A percentile compares a stretch with the other conserved stretches of the same genome.
phyloP scores from a whole-genome alignment of 2,113 vertebrate genomes.

The Oreochromis aureus region DNA sequence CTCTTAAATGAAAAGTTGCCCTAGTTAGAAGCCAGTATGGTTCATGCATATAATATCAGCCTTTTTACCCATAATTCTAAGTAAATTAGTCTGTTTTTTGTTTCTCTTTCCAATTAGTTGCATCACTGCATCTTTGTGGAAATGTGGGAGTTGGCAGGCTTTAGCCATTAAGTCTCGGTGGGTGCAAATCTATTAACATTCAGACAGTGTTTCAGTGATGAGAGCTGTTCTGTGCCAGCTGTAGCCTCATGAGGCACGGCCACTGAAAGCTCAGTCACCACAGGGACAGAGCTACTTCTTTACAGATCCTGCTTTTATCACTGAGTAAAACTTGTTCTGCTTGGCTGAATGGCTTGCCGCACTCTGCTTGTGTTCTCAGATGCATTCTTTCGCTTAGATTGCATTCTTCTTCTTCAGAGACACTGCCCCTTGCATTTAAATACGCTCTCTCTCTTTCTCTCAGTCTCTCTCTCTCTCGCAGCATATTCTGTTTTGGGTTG shows the following conservation, averaged over 20 bases:
- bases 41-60: not conserved
- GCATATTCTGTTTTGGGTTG: not conserved
- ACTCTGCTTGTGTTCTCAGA: not conserved
- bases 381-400: not conserved
- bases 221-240: conserved; percentile 48
- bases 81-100: not conserved
- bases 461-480: not conserved
- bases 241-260: conserved; percentile 30
- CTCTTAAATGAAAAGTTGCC: not conserved
- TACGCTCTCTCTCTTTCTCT: not conserved
- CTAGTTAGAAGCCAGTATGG: not conserved
- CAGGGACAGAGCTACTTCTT: conserved; percentile 21
- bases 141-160: conserved; percentile 55
- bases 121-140: conserved; percentile 45
- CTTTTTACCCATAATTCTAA: not conserved
- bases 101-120: conserved; percentile 31
- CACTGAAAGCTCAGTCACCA: conserved; percentile 22
- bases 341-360: not conserved
- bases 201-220: conserved; percentile 48
- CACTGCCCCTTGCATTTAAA: conserved; percentile 25
- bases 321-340: not conserved
- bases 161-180: conserved; percentile 18
- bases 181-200: conserved; percentile 62
- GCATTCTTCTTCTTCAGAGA: not conserved
- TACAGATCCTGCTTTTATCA: conserved; percentile 27